Percentiles rank a stretch among this genome's conserved stretches.
phyloP scores from a whole-genome alignment of 2,113 vertebrate genomes.

The Cyphomyrus discorhynchus region DNA sequence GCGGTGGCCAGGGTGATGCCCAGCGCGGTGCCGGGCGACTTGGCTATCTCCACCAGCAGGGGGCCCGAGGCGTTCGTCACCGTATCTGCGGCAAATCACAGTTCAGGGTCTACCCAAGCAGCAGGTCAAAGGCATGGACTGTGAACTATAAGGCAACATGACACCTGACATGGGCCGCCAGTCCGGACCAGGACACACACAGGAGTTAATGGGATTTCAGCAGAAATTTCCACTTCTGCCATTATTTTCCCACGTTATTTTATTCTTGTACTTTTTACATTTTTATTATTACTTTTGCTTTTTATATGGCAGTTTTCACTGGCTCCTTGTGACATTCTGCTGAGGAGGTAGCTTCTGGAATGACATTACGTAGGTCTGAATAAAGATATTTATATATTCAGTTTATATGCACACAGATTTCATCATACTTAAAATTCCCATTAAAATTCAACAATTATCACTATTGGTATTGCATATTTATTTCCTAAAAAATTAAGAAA shows the following conservation, averaged over 20 bases:
- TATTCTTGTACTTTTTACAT: not conserved
- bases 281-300: not conserved
- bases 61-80: conserved; percentile 80
- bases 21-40: conserved; percentile 74
- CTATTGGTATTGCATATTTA: not conserved
- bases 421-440: not conserved
- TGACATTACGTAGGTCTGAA: not conserved
- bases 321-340: too few relatives aligned
- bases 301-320: not conserved
- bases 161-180: too few relatives aligned
- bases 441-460: not conserved
- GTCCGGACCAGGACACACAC: not conserved
- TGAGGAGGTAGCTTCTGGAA: not conserved
- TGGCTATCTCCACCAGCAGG: conserved; percentile 86
- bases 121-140: not conserved
- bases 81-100: conserved; percentile 59
- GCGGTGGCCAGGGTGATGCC: conserved; percentile 78
- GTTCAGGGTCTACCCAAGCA: too few relatives aligned
- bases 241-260: not conserved
- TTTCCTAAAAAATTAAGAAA: not conserved
- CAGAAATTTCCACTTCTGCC: not conserved
- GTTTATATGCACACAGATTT: not conserved
- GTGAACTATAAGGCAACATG: not conserved
- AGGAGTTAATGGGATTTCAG: not conserved
- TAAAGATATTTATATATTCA: not conserved